Conservation (phyloP, 1,140 invertebrate species). For the Hydropsyche tenuis region DNA sequence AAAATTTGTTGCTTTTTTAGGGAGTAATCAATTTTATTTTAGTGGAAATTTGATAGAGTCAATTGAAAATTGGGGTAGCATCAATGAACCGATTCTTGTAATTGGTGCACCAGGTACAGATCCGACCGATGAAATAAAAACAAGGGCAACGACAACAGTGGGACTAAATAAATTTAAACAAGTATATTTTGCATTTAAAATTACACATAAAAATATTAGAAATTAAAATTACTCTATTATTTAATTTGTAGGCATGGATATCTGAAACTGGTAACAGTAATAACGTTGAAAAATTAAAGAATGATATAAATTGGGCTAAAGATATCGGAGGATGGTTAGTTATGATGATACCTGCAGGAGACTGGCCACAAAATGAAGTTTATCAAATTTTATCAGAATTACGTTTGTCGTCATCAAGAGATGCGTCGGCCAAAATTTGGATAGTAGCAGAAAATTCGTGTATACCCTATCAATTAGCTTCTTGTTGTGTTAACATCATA, state of each 20-base stretch:
- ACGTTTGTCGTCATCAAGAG: not conserved
- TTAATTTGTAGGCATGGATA: conserved; percentile 53
- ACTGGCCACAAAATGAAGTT: conserved; percentile 26
- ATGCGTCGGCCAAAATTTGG: conserved; percentile 37
- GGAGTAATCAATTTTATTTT: conserved; percentile 51
- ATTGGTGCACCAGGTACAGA: conserved; percentile 79
- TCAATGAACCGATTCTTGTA: conserved; percentile 76
- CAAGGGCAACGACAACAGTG: conserved; percentile 66
- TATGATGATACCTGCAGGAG: conserved; percentile 19
- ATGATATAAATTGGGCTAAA: conserved; percentile 25
- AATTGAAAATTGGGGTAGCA: conserved; percentile 52
- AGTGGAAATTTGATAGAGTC: conserved; percentile 52
- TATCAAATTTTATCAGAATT: conserved; percentile 8
- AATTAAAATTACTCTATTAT: not conserved
- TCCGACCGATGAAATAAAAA: conserved; percentile 79
- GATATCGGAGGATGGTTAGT: conserved; percentile 35
- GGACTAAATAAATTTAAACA: conserved; percentile 68
- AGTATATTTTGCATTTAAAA: conserved; percentile 54
- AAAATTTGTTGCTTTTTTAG: conserved; percentile 33
- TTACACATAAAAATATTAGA: no score
- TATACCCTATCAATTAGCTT: conserved; percentile 39
- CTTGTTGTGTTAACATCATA: conserved; percentile 43
- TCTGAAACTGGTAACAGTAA: conserved; percentile 52
- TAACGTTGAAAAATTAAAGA: conserved; percentile 35
- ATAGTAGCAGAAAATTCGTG: conserved; percentile 41